phyloP scores from a whole-genome alignment of 1,140 invertebrate species.

The Hycleus cichorii region DNA sequence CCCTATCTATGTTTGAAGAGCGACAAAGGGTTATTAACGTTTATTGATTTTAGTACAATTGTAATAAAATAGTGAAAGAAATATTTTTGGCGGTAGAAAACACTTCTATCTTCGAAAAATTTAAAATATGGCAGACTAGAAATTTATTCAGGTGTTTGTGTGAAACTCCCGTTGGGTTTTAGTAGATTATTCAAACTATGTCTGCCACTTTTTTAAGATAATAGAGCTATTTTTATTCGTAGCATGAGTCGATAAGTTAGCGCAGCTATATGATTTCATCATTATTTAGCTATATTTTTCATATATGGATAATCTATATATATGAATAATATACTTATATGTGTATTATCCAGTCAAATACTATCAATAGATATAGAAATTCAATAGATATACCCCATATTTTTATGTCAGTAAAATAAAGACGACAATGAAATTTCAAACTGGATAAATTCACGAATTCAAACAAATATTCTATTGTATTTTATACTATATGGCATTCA shows the following conservation, averaged over 20 bases:
- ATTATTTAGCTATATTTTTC: conserved; percentile 6
- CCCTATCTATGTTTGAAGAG: not conserved
- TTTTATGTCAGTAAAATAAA: conserved; percentile 10
- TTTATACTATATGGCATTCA: not conserved
- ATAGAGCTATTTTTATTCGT: conserved; percentile 10
- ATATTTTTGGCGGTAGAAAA: too few relatives aligned
- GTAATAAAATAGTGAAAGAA: too few relatives aligned
- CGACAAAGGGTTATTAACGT: too few relatives aligned
- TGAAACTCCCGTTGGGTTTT: not conserved
- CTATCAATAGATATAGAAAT: conserved; percentile 5
- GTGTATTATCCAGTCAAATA: too few relatives aligned
- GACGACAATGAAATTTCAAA: conserved; percentile 1
- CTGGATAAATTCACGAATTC: conserved; percentile 11
- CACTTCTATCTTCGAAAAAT: not conserved
- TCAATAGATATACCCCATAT: conserved; percentile 5
- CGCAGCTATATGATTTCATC: conserved; percentile 1
- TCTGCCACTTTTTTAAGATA: conserved; percentile 3
- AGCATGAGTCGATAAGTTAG: conserved; percentile 5
- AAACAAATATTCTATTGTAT: conserved; percentile 3
- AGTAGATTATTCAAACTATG: not conserved
- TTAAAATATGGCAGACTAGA: not conserved
- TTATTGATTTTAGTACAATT: too few relatives aligned
- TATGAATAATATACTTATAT: too few relatives aligned
- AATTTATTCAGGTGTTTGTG: conserved; percentile 8
- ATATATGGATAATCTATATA: too few relatives aligned